These are phyloP conservation scores for Craseonycteris thonglongyai DNA, from an alignment of 2,113 vertebrate genomes.

Conservation along the genomic window DNA sequence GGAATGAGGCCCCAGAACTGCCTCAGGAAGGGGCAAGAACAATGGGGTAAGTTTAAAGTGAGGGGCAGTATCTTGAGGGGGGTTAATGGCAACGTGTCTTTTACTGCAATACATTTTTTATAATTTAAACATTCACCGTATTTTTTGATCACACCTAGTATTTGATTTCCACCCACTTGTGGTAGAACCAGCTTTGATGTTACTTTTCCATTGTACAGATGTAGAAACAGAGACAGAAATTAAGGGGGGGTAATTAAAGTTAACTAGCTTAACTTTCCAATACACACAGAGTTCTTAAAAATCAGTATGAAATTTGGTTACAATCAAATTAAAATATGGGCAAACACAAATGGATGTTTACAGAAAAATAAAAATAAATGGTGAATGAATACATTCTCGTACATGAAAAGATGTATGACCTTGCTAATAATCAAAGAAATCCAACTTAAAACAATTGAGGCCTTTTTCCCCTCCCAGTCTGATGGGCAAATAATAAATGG, in stretches of 20 bases:
- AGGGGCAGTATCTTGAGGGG: too few relatives aligned
- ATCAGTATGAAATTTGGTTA: neutral
- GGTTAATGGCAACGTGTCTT: too few relatives aligned
- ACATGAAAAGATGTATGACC: neutral
- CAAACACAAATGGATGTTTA: neutral
- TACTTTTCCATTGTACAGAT: constrained; percentile 27
- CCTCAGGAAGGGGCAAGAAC: too few relatives aligned
- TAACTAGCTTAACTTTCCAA: neutral
- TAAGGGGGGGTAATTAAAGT: neutral
- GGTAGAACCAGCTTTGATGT: neutral
- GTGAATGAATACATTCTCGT: neutral
- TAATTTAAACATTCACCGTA: too few relatives aligned
- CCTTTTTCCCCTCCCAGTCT: neutral
- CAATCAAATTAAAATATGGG: neutral
- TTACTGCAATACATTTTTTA: too few relatives aligned
- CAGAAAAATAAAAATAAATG: neutral
- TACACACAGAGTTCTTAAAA: neutral
- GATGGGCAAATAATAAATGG: neutral
- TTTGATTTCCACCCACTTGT: neutral
- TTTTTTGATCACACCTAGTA: too few relatives aligned
- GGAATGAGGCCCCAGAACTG: too few relatives aligned
- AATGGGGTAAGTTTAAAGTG: too few relatives aligned
- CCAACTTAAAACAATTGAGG: neutral
- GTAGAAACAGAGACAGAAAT: constrained; percentile 32
- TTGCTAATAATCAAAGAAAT: neutral